Conservation (phyloP, 2,888 invertebrate genomes). For the Agrenia bidenticulata region DNA sequence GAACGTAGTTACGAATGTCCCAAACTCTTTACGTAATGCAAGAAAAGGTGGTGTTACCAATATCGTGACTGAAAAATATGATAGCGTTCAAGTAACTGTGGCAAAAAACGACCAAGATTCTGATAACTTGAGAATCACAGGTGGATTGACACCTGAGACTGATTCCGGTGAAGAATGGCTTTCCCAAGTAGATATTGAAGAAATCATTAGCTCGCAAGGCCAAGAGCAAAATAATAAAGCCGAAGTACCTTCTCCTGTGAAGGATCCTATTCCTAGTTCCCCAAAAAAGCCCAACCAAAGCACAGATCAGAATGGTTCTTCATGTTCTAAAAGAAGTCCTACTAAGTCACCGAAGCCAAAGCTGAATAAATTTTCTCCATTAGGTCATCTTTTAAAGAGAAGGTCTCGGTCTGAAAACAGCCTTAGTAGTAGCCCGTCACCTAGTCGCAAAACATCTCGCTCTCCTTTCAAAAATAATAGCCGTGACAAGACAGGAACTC, state of each 20-base stretch:
- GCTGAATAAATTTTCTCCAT: conserved; percentile 40
- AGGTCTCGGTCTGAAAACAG: neutral
- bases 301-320: neutral
- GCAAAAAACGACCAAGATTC: too few species aligned
- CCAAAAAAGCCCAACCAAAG: too few species aligned
- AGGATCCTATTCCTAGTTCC: too few species aligned
- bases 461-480: neutral
- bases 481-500: neutral
- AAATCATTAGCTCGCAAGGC: conserved; percentile 25
- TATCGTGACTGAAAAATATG: too few species aligned
- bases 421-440: neutral
- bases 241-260: too few species aligned
- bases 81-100: too few species aligned
- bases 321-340: conserved; percentile 17
- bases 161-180: conserved; percentile 25
- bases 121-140: too few species aligned
- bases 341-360: conserved; percentile 35
- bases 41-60: too few species aligned
- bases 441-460: neutral
- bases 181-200: conserved; percentile 28
- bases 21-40: too few species aligned
- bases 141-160: neutral
- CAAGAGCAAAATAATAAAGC: neutral
- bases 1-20: too few species aligned
- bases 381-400: conserved; percentile 26